These are phyloP conservation scores for Lucifuga dentata DNA, from an alignment of 2,113 vertebrate genomes.

Conservation along the genomic window DNA sequence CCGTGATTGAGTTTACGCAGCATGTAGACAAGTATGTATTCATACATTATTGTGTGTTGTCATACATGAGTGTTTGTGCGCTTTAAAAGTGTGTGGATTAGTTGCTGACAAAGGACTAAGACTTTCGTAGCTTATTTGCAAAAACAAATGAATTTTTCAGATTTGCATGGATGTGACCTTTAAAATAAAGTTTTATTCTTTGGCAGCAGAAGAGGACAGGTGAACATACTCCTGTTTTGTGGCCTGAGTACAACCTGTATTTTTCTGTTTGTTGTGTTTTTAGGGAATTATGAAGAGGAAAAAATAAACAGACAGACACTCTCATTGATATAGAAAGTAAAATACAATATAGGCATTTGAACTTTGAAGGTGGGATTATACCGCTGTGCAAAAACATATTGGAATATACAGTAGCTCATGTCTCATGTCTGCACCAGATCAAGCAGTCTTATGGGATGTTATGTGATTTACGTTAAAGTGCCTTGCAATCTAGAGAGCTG, in stretches of 20 bases:
- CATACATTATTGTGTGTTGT: not conserved
- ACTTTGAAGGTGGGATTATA: too few relatives aligned
- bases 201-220: not conserved
- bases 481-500: not conserved
- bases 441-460: too few relatives aligned
- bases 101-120: not conserved
- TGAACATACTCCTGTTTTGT: not conserved
- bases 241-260: not conserved
- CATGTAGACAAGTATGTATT: constrained; percentile 61
- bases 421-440: too few relatives aligned
- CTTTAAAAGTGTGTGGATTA: not conserved
- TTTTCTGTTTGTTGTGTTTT: not conserved
- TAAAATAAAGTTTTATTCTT: not conserved
- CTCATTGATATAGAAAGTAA: not conserved
- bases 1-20: not conserved
- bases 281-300: not conserved
- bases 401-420: too few relatives aligned
- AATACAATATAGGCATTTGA: too few relatives aligned
- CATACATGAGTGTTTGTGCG: not conserved
- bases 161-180: not conserved
- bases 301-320: not conserved
- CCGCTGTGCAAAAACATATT: too few relatives aligned
- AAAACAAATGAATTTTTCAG: not conserved
- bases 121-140: not conserved
- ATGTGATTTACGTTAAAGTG: not conserved